Conservation (phyloP, 2,888 invertebrate genomes). For the Sphinx pinastri region DNA sequence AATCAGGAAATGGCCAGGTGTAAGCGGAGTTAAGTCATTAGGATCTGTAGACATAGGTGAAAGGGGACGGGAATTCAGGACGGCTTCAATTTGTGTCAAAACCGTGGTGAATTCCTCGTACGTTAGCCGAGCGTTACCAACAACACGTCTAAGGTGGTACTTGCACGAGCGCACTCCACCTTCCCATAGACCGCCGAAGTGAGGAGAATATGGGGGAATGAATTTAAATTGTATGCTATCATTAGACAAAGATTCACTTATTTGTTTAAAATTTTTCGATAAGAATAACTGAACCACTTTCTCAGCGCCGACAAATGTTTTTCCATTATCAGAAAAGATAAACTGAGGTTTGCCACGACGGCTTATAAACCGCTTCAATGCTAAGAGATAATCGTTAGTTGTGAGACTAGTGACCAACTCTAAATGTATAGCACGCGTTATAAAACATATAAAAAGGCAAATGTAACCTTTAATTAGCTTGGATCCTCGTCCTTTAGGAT, state of each 20-base stretch:
- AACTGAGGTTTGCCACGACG: conserved; percentile 33
- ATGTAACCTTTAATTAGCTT: conserved; percentile 24
- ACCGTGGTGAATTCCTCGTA: conserved; percentile 31
- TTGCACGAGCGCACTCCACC: conserved; percentile 34
- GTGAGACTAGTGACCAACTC: conserved; percentile 28
- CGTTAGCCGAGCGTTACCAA: conserved; percentile 36
- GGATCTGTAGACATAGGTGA: neutral
- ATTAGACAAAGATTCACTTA: neutral
- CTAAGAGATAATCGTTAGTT: neutral
- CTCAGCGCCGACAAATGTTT: conserved; percentile 40
- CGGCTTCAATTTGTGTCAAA: neutral
- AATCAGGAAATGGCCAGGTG: conserved; percentile 35
- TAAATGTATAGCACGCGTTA: conserved; percentile 27
- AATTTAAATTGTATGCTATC: neutral
- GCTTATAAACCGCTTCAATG: conserved; percentile 35
- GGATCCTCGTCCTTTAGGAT: conserved; percentile 26
- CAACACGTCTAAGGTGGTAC: conserved; percentile 30
- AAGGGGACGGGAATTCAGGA: neutral
- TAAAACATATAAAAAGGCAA: conserved; percentile 28
- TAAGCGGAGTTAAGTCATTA: conserved; percentile 30
- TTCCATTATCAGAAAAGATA: conserved; percentile 38
- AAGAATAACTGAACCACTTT: conserved; percentile 31
- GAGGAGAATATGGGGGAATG: conserved; percentile 34
- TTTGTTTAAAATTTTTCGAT: neutral
- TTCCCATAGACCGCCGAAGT: conserved; percentile 34